Evolutionary conservation across 2,888 invertebrate genomes (phyloP).

Genomic region (Thereva unica): DNA sequence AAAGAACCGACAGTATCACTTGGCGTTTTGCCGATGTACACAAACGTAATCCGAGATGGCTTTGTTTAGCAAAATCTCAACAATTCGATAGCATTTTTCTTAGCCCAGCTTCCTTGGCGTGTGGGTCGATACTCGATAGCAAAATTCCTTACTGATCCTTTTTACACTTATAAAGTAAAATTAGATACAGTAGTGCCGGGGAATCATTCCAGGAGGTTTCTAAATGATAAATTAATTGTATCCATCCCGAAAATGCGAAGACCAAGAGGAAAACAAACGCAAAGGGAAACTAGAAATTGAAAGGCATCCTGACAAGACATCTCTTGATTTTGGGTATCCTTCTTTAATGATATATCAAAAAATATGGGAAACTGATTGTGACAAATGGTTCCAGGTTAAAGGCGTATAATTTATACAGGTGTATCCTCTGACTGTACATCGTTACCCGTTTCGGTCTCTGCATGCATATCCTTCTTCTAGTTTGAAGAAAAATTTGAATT

Average conservation of each 20-base stretch:
- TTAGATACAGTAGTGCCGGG: conserved; percentile 25
- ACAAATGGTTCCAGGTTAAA: conserved; percentile 28
- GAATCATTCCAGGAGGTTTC: conserved; percentile 22
- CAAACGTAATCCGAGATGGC: conserved; percentile 36
- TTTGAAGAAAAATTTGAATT: conserved; percentile 41
- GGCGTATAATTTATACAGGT: conserved; percentile 21
- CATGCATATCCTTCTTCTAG: conserved; percentile 10
- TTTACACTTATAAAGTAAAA: conserved; percentile 29
- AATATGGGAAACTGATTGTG: conserved; percentile 34
- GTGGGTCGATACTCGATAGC: conserved; percentile 22
- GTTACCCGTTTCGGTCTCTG: background rate
- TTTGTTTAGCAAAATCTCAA: conserved; percentile 33
- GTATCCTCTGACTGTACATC: background rate
- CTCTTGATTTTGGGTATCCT: conserved; percentile 18
- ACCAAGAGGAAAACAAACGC: conserved; percentile 5
- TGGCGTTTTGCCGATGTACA: conserved; percentile 38
- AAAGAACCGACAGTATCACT: conserved; percentile 36
- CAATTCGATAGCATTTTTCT: conserved; percentile 28
- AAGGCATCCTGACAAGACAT: conserved; percentile 19
- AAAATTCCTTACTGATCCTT: conserved; percentile 27
- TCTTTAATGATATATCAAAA: conserved; percentile 31
- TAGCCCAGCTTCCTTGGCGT: conserved; percentile 15
- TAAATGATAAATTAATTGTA: conserved; percentile 34
- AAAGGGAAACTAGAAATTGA: conserved; percentile 25
- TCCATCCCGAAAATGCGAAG: background rate